phyloP scores from a whole-genome alignment of 2,888 invertebrate genomes.

The Eurois occulta region DNA sequence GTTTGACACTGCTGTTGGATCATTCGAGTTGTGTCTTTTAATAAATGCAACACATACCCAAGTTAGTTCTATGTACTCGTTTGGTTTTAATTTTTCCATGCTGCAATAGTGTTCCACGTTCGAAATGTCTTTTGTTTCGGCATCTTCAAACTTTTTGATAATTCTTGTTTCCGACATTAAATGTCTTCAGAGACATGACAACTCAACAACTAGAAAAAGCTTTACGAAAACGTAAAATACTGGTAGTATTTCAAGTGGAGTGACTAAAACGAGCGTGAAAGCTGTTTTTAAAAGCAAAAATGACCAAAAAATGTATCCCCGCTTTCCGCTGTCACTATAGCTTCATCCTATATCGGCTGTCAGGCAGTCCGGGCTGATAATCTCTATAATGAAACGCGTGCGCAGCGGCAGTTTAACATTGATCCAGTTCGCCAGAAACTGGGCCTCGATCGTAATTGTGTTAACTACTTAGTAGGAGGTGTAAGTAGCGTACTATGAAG shows the following conservation, averaged over 20 bases:
- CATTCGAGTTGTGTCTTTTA: neutral
- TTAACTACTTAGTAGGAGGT: constrained; percentile 25
- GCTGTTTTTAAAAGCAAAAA: neutral
- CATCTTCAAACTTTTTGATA: neutral
- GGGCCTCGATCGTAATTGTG: constrained; percentile 38
- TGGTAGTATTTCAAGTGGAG: neutral
- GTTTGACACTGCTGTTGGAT: neutral
- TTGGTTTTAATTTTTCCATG: neutral
- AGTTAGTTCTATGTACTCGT: neutral
- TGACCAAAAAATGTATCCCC: neutral
- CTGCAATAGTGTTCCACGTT: neutral
- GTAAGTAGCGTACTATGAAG: neutral
- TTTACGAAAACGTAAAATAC: neutral
- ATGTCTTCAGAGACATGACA: neutral
- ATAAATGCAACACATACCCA: neutral
- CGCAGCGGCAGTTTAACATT: constrained; percentile 50
- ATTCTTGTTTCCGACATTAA: neutral
- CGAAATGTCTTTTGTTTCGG: neutral
- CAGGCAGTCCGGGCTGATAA: constrained; percentile 45
- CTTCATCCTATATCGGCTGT: neutral
- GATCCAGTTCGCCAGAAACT: constrained; percentile 50
- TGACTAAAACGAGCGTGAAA: neutral
- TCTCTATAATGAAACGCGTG: constrained; percentile 60
- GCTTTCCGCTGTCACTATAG: neutral
- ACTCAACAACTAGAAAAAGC: neutral